Evolutionary conservation across 2,797 vertebrate species (phyloP).

Genomic region (Mareca penelope): DNA sequence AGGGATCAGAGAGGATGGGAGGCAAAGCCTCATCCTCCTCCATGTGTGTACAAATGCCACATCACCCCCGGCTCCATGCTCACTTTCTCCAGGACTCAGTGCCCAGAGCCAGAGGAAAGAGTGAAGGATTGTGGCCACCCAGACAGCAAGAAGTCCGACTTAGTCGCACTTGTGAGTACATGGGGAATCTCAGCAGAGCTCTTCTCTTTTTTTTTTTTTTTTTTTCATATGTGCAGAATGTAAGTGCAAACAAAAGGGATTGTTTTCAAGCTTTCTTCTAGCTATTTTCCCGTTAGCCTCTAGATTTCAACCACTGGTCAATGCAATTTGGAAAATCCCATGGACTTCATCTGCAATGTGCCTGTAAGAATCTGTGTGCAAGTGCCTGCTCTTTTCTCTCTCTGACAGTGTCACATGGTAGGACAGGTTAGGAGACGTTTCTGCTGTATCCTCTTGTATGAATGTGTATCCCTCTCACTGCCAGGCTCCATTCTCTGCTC

Average conservation of each 20-base stretch:
- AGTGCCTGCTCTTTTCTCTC: neutral
- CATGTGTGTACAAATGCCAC: rapidly evolving
- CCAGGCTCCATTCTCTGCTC: neutral
- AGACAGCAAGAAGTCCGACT: neutral
- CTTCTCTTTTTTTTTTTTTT: neutral
- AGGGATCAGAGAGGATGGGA: neutral
- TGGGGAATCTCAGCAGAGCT: neutral
- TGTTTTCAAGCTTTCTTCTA: neutral
- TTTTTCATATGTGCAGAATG: neutral
- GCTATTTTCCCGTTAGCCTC: neutral
- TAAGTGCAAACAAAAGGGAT: neutral
- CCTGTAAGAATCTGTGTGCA: neutral
- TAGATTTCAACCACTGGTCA: neutral
- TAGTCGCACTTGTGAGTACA: neutral
- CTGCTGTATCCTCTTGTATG: neutral
- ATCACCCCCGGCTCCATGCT: neutral
- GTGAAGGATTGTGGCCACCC: rapidly evolving
- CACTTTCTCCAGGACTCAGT: neutral
- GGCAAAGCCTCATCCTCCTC: neutral
- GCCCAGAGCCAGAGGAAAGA: neutral
- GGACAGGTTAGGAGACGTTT: neutral
- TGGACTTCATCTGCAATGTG: neutral
- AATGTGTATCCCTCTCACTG: neutral
- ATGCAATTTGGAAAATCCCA: neutral
- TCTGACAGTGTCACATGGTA: neutral